Percentiles rank a stretch among this genome's conserved stretches.
Evolutionary conservation across 2,113 vertebrate genomes (phyloP).

Genomic region (Eulacestoma nigropectus): DNA sequence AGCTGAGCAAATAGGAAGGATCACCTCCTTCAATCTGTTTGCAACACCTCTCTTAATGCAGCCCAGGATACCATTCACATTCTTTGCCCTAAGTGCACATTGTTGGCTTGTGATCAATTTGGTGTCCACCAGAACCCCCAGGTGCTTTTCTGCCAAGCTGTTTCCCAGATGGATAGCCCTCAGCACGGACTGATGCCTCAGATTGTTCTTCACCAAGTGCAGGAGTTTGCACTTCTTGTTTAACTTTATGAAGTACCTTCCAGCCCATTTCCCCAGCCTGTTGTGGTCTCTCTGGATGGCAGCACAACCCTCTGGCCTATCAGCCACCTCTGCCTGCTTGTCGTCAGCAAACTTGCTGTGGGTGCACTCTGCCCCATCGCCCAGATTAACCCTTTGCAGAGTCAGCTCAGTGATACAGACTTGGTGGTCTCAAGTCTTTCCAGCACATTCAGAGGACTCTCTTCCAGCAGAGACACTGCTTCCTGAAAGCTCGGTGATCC

Average conservation of each 20-base stretch:
- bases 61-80: neutral
- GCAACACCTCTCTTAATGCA: neutral
- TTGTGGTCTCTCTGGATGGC: neutral
- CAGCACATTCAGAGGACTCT: neutral
- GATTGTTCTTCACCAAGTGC: neutral
- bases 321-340: neutral
- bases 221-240: neutral
- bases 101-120: neutral
- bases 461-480: neutral
- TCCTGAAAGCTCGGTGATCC: neutral
- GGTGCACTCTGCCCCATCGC: neutral
- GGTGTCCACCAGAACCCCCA: neutral
- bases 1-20: neutral
- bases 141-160: neutral
- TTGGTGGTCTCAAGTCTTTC: neutral
- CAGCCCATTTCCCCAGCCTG: neutral
- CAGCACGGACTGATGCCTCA: neutral
- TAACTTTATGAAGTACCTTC: neutral
- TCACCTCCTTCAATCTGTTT: neutral
- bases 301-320: fast-evolving
- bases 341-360: neutral
- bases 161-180: neutral
- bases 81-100: neutral
- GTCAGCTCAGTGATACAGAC: neutral
- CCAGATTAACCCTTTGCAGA: neutral